Conservation (phyloP, 2,113 vertebrate genomes). For the Aegypius monachus region DNA sequence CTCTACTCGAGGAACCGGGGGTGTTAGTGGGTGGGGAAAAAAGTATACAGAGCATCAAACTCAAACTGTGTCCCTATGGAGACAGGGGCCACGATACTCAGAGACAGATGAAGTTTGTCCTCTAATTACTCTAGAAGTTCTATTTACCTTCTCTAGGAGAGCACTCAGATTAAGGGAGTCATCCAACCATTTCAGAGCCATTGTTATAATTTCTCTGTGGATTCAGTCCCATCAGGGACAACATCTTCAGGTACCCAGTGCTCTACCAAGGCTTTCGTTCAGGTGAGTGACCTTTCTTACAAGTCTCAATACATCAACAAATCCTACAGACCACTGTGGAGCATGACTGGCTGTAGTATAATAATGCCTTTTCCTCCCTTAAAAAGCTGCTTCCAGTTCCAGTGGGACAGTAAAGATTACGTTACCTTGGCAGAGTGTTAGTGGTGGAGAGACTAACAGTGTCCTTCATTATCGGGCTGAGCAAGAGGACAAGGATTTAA, state of each 20-base stretch:
- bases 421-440: not conserved
- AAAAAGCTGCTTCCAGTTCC: not conserved
- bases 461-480: not conserved
- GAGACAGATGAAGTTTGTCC: not conserved
- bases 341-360: not conserved
- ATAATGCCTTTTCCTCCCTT: not conserved
- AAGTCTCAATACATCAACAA: not conserved
- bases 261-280: not conserved
- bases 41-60: not conserved
- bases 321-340: not conserved
- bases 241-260: no score
- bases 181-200: no score
- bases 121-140: not conserved
- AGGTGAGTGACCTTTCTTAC: not conserved
- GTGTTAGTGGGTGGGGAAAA: not conserved
- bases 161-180: no score
- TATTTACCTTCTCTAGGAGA: not conserved
- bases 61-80: not conserved
- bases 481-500: not conserved
- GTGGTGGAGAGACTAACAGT: not conserved
- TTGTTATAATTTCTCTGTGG: not conserved
- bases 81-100: not conserved
- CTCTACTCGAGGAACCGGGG: no score
- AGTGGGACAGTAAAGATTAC: not conserved
- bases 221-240: not conserved